Base-by-base conservation (phyloP, 2,797 vertebrate species). In the Apogon talboti region DNA sequence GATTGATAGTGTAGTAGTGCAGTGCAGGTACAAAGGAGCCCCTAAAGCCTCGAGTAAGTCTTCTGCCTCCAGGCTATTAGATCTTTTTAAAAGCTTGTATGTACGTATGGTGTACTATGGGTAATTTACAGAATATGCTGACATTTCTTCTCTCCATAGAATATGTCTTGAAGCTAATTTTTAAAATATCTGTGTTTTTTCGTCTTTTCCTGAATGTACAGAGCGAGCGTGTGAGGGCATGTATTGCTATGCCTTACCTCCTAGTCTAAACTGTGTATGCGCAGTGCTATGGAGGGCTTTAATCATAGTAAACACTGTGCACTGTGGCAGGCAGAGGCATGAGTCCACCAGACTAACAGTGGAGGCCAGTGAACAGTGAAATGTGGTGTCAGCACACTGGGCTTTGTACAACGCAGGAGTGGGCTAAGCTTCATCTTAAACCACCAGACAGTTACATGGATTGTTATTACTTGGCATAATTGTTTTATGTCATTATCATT, bases 251-350 rank as follows among this genome's bases (percentile, higher is more conserved):
- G 69, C 58, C 10, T 61, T 35, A 43, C 28, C 48, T 77, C 63
- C 24, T 42, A 42, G 40, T 52, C 41, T 66, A 21, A 53, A 67
- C 43, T 48, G 41, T 74, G 50, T 56, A 58, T 62, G 41, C 47
- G 71, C 14, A 49, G 46, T 11, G 9, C 24, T 44, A 11, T 51
- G 56, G 35, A 41, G 40, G 49, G 50, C 74, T 7, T 8, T 76
- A 79, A 87, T 86, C 74, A 73, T 35, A 66, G 70, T 67, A 60
- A 84, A 82, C 66, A 78, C 33, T 35, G 33, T 35, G 60, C 66
- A 57, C 61, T 40, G 76, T 66, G 71, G 76, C 85, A 83, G 71
- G 80, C 74, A 79, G 70, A 73, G 76, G 55, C 79, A 77, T 5
- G 79, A 76, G 77, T 65, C 43, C 59, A 56, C 55, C 47, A 61